These are phyloP conservation scores for Heliconius hewitsoni DNA, from an alignment of 1,140 invertebrate genomes.

Conservation along the genomic window DNA sequence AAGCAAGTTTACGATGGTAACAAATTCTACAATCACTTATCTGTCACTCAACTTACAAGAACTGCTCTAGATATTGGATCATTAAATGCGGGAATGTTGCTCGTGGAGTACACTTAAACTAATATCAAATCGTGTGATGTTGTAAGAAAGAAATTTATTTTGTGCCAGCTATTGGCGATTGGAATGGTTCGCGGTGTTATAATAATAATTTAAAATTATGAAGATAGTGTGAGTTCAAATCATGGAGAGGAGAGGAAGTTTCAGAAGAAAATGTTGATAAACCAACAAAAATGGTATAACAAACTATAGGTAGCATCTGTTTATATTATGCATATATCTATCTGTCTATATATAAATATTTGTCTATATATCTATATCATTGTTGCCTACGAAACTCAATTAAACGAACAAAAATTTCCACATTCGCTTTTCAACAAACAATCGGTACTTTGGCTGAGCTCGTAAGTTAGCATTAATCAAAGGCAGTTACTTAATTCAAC, in stretches of 20 bases:
- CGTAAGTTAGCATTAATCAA: slow-evolving; percentile 8
- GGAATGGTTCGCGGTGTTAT: neutral
- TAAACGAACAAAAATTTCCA: neutral
- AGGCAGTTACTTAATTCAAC: slow-evolving; percentile 14
- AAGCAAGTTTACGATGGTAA: slow-evolving; percentile 42
- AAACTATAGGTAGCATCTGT: no score
- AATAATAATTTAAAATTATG: neutral
- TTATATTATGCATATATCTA: no score
- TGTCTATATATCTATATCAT: no score
- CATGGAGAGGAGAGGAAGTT: no score
- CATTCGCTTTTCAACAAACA: neutral
- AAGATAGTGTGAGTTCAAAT: no score
- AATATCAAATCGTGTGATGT: slow-evolving; percentile 37
- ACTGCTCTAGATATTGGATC: slow-evolving; percentile 44
- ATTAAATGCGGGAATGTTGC: slow-evolving; percentile 46
- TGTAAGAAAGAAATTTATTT: slow-evolving; percentile 41
- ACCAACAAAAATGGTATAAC: no score
- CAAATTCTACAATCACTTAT: slow-evolving; percentile 47
- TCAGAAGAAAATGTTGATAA: no score
- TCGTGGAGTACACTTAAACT: slow-evolving; percentile 31
- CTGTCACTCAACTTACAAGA: slow-evolving; percentile 43
- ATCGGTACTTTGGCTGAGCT: neutral
- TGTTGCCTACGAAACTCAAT: neutral
- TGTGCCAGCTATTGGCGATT: neutral
- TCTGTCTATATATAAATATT: no score